Evolutionary conservation across 2,888 invertebrate genomes (phyloP).

Genomic region (Serripes groenlandicus): DNA sequence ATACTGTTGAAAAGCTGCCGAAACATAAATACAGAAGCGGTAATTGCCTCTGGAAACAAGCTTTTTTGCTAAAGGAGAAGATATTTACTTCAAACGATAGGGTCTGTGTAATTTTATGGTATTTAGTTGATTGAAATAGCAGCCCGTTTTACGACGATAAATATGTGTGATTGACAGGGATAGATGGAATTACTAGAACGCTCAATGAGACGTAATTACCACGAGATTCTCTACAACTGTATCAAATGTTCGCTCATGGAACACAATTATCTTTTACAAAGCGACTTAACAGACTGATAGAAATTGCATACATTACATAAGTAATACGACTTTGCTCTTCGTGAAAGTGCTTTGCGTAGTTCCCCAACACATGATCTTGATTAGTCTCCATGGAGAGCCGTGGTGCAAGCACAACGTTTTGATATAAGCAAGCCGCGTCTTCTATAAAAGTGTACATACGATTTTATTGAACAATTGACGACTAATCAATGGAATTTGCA

Average conservation of each 20-base stretch:
- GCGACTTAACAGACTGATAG: conserved; percentile 51
- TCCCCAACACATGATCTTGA: conserved; percentile 5
- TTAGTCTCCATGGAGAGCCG: not conserved
- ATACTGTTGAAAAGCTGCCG: conserved; percentile 65
- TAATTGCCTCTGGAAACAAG: conserved; percentile 55
- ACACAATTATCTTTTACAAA: conserved; percentile 56
- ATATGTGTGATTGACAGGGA: conserved; percentile 65
- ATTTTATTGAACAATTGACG: too few species aligned
- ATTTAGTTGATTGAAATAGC: conserved; percentile 66
- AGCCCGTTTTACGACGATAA: conserved; percentile 60
- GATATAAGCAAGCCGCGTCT: too few species aligned
- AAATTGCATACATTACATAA: conserved; percentile 40
- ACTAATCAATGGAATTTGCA: too few species aligned
- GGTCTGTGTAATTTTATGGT: conserved; percentile 65
- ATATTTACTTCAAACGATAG: conserved; percentile 66
- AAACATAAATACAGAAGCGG: conserved; percentile 60
- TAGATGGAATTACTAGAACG: conserved; percentile 58
- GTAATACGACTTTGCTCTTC: not conserved
- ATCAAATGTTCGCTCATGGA: conserved; percentile 56
- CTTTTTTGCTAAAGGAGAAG: conserved; percentile 61
- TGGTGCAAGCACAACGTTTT: conserved; percentile 4
- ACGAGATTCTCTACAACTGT: conserved; percentile 55
- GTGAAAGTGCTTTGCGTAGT: conserved; percentile 12
- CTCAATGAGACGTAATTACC: conserved; percentile 62
- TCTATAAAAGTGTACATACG: too few species aligned